Conservation (phyloP, 1,140 invertebrate genomes). For the Oscheius sp. region DNA sequence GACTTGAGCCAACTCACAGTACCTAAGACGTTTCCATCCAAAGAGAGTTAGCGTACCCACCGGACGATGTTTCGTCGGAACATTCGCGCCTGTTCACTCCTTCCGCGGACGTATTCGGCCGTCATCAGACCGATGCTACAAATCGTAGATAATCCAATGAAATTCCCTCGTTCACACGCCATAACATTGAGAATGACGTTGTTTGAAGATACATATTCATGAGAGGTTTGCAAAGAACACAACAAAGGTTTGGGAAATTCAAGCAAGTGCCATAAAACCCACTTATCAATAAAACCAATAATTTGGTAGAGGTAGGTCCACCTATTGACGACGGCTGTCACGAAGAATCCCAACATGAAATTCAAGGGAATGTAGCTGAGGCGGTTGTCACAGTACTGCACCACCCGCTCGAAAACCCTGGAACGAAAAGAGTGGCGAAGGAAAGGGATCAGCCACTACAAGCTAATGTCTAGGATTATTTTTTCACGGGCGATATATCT, state of each 20-base stretch:
- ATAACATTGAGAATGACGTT: not conserved
- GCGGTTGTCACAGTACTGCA: conserved; percentile 45
- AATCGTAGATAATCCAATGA: not conserved
- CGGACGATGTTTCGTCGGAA: conserved; percentile 83
- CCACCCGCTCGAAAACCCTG: conserved; percentile 35
- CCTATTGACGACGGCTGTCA: conserved; percentile 52
- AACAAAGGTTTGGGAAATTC: no score
- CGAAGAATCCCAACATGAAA: conserved; percentile 60
- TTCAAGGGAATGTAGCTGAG: conserved; percentile 55
- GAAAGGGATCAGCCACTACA: conserved; percentile 5
- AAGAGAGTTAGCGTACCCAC: conserved; percentile 74
- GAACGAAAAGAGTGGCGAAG: not conserved
- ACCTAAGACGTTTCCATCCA: not conserved
- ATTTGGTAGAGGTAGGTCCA: conserved; percentile 57
- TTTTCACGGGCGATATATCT: not conserved
- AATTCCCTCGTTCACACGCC: no score
- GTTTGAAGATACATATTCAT: not conserved
- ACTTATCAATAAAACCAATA: conserved; percentile 61
- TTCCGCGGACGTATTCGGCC: conserved; percentile 67
- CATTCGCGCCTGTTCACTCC: conserved; percentile 77
- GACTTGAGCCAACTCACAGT: conserved; percentile 60
- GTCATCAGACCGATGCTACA: conserved; percentile 70
- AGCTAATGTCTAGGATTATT: not conserved
- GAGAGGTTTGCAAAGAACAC: no score
- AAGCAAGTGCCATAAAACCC: no score